Conservation (phyloP, 2,113 vertebrate species). For the Callospermophilus lateralis region DNA sequence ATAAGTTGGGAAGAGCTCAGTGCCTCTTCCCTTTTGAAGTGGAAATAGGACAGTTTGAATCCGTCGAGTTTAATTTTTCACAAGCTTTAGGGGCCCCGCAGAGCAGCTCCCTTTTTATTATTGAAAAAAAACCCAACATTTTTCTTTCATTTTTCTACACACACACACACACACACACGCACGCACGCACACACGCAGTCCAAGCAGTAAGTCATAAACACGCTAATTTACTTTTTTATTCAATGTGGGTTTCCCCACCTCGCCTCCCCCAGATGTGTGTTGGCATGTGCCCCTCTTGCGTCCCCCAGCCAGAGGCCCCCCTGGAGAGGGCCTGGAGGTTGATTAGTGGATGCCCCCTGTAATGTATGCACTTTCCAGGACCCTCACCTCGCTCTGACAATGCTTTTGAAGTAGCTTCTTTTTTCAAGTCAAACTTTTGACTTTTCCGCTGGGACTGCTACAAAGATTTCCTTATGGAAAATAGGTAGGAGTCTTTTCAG, state of each 20-base stretch:
- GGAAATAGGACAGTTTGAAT: constrained; percentile 99
- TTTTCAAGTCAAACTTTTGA: constrained; percentile 89
- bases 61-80: constrained; percentile 99
- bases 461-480: constrained; percentile 87
- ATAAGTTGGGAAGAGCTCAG: constrained; percentile 97
- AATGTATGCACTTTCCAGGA: constrained; percentile 85
- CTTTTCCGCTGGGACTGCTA: constrained; percentile 87
- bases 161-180: constrained; percentile 64
- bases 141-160: constrained; percentile 88
- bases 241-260: constrained; percentile 45
- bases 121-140: constrained; percentile 91
- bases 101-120: constrained; percentile 94
- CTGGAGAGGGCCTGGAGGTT: constrained; percentile 62
- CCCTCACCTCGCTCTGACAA: constrained; percentile 86
- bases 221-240: constrained; percentile 81
- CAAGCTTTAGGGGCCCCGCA: constrained; percentile 96
- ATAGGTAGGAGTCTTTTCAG: constrained; percentile 66
- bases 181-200: background rate
- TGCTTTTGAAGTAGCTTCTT: constrained; percentile 89
- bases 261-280: background rate
- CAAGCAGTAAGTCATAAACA: constrained; percentile 84
- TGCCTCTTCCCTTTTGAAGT: constrained; percentile 99
- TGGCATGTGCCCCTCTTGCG: background rate
- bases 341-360: constrained; percentile 70
- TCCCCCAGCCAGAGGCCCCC: background rate